Conservation (phyloP, 2,113 vertebrate species). For the Pongo abelii region DNA sequence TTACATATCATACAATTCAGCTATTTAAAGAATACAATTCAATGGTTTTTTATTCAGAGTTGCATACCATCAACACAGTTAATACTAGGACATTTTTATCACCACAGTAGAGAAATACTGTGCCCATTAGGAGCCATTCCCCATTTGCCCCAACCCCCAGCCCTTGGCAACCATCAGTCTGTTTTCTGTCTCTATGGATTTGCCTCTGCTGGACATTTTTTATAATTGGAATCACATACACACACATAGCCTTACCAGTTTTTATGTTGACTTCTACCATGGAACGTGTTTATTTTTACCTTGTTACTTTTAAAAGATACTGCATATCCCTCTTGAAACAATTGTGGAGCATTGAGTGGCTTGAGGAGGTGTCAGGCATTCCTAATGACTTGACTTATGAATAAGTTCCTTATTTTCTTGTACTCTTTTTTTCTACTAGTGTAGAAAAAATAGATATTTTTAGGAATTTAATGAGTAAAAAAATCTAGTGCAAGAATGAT, state of each 20-base stretch:
- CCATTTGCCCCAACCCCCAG: not conserved
- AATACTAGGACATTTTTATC: constrained; percentile 33
- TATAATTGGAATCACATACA: not conserved
- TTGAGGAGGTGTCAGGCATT: constrained; percentile 12
- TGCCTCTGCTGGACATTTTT: not conserved
- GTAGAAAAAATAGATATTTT: not conserved
- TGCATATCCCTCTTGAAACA: not conserved
- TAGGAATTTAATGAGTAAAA: constrained; percentile 9
- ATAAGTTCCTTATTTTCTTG: constrained; percentile 30
- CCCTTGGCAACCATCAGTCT: not conserved
- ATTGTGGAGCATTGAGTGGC: not conserved
- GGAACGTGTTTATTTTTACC: not conserved
- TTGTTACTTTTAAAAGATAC: constrained; percentile 27
- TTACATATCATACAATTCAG: not conserved
- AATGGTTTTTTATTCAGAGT: not conserved
- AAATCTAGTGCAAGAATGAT: not conserved
- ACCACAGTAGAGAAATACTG: not conserved
- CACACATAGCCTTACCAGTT: not conserved
- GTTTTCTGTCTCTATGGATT: constrained; percentile 11
- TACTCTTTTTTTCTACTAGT: not conserved
- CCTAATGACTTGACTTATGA: constrained; percentile 13
- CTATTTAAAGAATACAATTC: not conserved
- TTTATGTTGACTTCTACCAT: not conserved
- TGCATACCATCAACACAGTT: not conserved
- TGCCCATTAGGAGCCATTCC: not conserved